These are phyloP conservation scores for Centrocercus urophasianus DNA, from an alignment of 2,113 vertebrate species.

Conservation along the genomic window DNA sequence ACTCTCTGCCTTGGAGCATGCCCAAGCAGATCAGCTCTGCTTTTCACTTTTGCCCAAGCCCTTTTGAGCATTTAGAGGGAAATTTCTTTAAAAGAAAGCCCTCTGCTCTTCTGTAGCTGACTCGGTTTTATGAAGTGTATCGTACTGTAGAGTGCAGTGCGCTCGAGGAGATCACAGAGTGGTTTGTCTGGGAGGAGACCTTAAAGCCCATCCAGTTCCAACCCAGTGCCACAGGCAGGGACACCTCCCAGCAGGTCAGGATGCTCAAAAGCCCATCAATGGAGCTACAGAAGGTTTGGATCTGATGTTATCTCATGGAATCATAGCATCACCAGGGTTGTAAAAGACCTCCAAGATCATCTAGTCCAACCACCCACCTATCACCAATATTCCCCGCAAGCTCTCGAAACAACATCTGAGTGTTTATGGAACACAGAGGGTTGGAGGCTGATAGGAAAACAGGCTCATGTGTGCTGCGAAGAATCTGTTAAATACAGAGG, in stretches of 20 bases:
- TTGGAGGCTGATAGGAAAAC: neutral
- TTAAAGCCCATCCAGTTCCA: neutral
- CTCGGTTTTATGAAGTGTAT: neutral
- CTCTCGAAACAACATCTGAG: too few relatives aligned
- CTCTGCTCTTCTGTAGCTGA: neutral
- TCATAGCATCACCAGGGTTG: too few relatives aligned
- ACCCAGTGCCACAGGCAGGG: neutral
- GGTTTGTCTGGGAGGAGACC: neutral
- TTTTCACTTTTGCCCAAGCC: neutral
- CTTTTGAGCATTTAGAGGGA: neutral
- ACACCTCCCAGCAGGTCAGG: neutral
- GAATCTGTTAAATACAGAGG: neutral
- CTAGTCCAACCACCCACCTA: too few relatives aligned
- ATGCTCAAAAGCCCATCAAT: neutral
- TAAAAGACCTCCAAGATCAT: too few relatives aligned
- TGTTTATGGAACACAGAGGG: neutral
- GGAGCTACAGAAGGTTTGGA: neutral
- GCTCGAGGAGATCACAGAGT: neutral
- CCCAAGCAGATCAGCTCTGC: neutral
- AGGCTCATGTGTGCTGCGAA: neutral
- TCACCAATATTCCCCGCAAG: too few relatives aligned
- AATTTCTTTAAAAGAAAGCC: neutral
- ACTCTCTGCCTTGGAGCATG: rapidly evolving
- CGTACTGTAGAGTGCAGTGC: too few relatives aligned
- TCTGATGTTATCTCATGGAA: neutral